Conservation (phyloP, 1,140 invertebrate genomes). For the Ptiloglossa arizonensis region DNA sequence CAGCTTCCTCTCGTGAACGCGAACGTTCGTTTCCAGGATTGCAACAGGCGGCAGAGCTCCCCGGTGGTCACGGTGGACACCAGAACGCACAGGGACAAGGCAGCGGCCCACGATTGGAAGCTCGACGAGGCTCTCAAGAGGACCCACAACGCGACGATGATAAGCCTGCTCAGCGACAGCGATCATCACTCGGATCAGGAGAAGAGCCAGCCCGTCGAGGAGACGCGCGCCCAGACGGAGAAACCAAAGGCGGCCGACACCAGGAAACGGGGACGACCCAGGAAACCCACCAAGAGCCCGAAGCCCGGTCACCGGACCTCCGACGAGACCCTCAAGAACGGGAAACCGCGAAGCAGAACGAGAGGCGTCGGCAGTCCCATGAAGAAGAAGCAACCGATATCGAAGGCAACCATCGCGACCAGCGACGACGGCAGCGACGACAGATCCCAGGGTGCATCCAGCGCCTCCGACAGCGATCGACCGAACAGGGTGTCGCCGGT, state of each 20-base stretch:
- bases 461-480: constrained; percentile 70
- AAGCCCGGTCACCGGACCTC: constrained; percentile 59
- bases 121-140: constrained; percentile 70
- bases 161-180: constrained; percentile 73
- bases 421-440: constrained; percentile 71
- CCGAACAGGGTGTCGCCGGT: constrained; percentile 35
- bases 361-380: constrained; percentile 40
- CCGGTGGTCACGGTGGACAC: constrained; percentile 41
- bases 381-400: constrained; percentile 73
- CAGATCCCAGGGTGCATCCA: constrained; percentile 60
- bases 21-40: constrained; percentile 48
- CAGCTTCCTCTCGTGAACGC: too few relatives aligned
- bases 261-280: constrained; percentile 78
- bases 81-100: constrained; percentile 48
- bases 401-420: constrained; percentile 67
- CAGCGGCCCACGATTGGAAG: constrained; percentile 67
- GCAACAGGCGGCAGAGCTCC: constrained; percentile 46
- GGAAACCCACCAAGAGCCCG: constrained; percentile 75
- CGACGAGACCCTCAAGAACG: constrained; percentile 58
- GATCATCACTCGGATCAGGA: constrained; percentile 74
- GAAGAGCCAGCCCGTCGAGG: constrained; percentile 63
- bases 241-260: constrained; percentile 78
- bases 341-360: constrained; percentile 67
- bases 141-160: constrained; percentile 62
- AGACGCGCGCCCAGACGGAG: constrained; percentile 69